phyloP scores from a whole-genome alignment of 2,113 vertebrate genomes.

The Trichomycterus rosablanca region DNA sequence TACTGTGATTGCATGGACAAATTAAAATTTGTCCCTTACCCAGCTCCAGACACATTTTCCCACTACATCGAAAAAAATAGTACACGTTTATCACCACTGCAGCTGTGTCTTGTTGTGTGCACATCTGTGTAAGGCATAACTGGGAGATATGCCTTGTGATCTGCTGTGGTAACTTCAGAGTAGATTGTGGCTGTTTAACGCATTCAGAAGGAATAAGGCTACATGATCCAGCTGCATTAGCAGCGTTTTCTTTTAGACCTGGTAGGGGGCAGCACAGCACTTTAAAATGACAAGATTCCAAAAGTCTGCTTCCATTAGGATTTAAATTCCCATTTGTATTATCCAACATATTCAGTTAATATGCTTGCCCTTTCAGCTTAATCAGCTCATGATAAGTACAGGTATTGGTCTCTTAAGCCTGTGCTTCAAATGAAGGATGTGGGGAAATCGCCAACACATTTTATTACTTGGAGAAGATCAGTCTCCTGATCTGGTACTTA shows the following conservation, averaged over 20 bases:
- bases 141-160: conserved; percentile 22
- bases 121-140: too few species aligned
- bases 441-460: too few species aligned
- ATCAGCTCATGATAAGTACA: conserved; percentile 15
- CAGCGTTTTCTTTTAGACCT: conserved; percentile 48
- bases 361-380: conserved; percentile 51
- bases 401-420: conserved; percentile 9
- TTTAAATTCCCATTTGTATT: conserved; percentile 57
- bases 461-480: too few species aligned
- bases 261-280: conserved; percentile 65
- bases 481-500: neutral
- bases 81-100: conserved; percentile 37
- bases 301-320: conserved; percentile 49
- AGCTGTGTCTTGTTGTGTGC: conserved; percentile 22
- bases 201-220: conserved; percentile 25
- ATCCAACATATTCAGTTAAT: conserved; percentile 51
- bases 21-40: conserved; percentile 60
- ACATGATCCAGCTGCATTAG: conserved; percentile 19
- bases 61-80: conserved; percentile 32
- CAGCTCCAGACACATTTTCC: conserved; percentile 42
- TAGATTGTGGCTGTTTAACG: conserved; percentile 24
- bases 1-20: conserved; percentile 62
- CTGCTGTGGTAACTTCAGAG: conserved; percentile 32
- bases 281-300: conserved; percentile 35
- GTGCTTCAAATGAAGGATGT: conserved; percentile 6